A percentile compares a stretch with the other conserved stretches of the same genome.
Evolutionary conservation across 2,113 vertebrate genomes (phyloP).

Genomic region (Ploceus nigricollis): DNA sequence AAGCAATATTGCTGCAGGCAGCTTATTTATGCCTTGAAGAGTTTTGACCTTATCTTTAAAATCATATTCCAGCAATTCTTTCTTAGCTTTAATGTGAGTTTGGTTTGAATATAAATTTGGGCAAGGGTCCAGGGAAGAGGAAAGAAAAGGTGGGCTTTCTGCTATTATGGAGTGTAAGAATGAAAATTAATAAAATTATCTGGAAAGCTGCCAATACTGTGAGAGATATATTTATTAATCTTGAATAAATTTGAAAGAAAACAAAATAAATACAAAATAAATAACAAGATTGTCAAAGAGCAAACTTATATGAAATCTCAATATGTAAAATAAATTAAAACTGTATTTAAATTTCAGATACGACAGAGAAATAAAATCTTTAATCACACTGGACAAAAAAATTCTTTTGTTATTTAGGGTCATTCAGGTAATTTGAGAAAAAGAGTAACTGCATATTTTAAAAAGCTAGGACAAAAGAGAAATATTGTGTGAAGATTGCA

Average conservation of each 20-base stretch:
- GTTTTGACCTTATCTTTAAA: not conserved
- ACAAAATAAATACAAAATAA: constrained; percentile 12
- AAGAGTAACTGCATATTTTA: not conserved
- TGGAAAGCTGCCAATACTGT: not conserved
- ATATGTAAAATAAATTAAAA: constrained; percentile 2
- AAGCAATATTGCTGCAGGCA: not conserved
- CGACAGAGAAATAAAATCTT: not conserved
- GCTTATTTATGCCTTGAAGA: not conserved
- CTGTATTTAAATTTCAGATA: not conserved
- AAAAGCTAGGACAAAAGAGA: constrained; percentile 25
- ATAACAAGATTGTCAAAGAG: not conserved
- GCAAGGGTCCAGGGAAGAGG: not conserved
- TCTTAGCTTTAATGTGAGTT: not conserved
- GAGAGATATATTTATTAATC: not conserved
- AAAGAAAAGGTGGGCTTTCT: not conserved
- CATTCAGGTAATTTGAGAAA: not conserved
- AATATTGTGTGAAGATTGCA: not conserved
- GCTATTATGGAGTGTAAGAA: not conserved
- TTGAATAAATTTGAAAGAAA: not conserved
- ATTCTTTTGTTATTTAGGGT: not conserved
- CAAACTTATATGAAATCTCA: not conserved
- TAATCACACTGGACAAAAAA: not conserved
- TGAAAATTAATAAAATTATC: not conserved
- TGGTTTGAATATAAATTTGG: not conserved
- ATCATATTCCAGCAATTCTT: not conserved